A percentile compares a stretch with the other conserved stretches of the same genome.
Evolutionary conservation across 2,888 invertebrate genomes (phyloP).

Genomic region (Leucozona laternaria): DNA sequence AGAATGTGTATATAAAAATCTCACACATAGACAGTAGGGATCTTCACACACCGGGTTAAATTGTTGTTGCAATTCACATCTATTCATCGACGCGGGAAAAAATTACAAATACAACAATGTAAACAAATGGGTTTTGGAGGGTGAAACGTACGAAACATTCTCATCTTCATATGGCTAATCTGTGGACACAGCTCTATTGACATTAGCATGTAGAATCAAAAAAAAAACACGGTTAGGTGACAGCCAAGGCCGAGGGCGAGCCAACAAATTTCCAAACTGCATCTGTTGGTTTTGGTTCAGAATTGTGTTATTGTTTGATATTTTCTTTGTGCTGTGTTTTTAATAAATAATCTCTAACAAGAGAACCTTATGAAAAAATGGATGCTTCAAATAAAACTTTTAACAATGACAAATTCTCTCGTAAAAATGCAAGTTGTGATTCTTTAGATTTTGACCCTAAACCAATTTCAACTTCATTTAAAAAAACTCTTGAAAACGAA

Average conservation of each 20-base stretch:
- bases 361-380: slow-evolving; percentile 17
- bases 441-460: slow-evolving; percentile 93
- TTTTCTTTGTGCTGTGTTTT: neutral
- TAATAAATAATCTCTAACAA: neutral
- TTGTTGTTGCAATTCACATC: too few relatives aligned
- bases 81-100: too few relatives aligned
- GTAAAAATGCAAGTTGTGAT: slow-evolving; percentile 92
- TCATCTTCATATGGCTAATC: too few relatives aligned
- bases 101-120: too few relatives aligned
- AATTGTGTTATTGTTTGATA: neutral
- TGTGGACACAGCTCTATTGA: neutral
- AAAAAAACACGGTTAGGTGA: neutral
- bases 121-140: too few relatives aligned
- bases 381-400: slow-evolving; percentile 11
- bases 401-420: slow-evolving; percentile 3
- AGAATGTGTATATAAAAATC: too few relatives aligned
- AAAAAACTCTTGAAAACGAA: slow-evolving; percentile 90
- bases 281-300: neutral
- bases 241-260: too few relatives aligned
- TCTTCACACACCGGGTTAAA: too few relatives aligned
- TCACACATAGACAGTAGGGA: too few relatives aligned
- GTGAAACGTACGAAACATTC: too few relatives aligned
- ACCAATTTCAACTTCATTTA: slow-evolving; percentile 90
- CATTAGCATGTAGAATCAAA: neutral
- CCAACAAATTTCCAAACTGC: neutral